Base-by-base conservation (phyloP, 2,888 invertebrate species). In the Serrognathus titanus region DNA sequence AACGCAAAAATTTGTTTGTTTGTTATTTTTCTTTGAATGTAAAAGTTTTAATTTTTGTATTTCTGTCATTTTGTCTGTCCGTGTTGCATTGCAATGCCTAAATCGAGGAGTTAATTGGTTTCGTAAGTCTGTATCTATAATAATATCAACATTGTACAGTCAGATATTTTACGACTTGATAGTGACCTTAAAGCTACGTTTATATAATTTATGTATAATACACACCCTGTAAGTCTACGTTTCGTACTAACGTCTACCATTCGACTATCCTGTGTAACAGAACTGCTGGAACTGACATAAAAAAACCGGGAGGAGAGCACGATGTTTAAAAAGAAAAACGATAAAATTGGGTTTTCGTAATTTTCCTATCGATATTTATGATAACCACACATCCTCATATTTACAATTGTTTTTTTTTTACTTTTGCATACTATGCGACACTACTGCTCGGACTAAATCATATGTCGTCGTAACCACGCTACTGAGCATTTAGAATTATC, bases 401-500 rank as follows among this genome's bases (percentile, higher is more conserved):
- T 71, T 75, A 76, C 76, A 76, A 12, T 50, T 50, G 38, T 49
- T 43, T 31, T 31, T 31, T 31, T 31, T 31, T 31, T 31, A 31
- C 24, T 46, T 72, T 75, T 73, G 72, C 74, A 74, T 69, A 68
- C 76, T 75, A 76, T 69, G 68, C 71, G 69, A 69, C 63, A 63
- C 67, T 67, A 66, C 65, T 63, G 43, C 43, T 43, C 20, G 43
- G 43, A 43, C 43, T 43, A 43, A 43, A 43, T 43, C 70, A 70
- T 71, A 69, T 71, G 68, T 68, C 68, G 63, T 69, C 66, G 68
- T 70, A 67, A 61, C 53, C 59, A 69, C 68, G 66, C 71, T 74
- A 74, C 68, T 76, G 76, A 76, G 77, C 77, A 74, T 77, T 77
- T 77, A 77, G 77, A 77, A 77, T 77, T 74, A 71, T 63, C 62